Percentiles rank a stretch among this genome's conserved stretches.
These are phyloP conservation scores for Pyrrhosoma nymphula DNA, from an alignment of 2,888 invertebrate species.

Conservation along the genomic window DNA sequence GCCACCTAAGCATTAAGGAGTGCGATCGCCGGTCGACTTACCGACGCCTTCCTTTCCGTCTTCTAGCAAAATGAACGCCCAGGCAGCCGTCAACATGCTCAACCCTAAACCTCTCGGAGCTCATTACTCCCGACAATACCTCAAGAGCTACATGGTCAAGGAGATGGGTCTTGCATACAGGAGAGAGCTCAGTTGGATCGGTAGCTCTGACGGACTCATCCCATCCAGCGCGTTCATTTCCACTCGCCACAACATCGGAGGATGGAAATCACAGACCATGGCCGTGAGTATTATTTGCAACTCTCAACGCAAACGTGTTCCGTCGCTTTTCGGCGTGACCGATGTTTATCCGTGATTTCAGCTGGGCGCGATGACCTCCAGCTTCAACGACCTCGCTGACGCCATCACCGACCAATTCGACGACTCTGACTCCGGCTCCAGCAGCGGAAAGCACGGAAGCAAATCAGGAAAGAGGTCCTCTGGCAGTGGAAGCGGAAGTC, in stretches of 20 bases:
- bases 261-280: constrained; percentile 74
- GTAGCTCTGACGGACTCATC: constrained; percentile 81
- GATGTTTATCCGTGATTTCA: constrained; percentile 75
- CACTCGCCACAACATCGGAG: constrained; percentile 75
- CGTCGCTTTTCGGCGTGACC: background rate
- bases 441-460: constrained; percentile 54
- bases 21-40: too few species aligned
- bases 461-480: background rate
- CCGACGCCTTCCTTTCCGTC: background rate
- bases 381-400: constrained; percentile 73
- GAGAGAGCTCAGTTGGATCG: constrained; percentile 78
- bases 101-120: constrained; percentile 75
- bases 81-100: constrained; percentile 76
- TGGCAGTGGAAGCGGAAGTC: constrained; percentile 75
- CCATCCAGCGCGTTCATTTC: constrained; percentile 78
- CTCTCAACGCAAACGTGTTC: background rate
- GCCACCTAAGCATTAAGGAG: too few species aligned
- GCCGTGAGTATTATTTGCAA: constrained; percentile 71
- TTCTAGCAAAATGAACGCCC: constrained; percentile 77
- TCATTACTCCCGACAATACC: constrained; percentile 72
- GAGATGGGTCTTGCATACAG: constrained; percentile 78
- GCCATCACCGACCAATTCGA: constrained; percentile 49
- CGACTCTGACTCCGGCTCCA: background rate
- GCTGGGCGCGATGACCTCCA: constrained; percentile 77
- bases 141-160: constrained; percentile 71